These are phyloP conservation scores for Chaenocephalus aceratus DNA, from an alignment of 2,113 vertebrate species.

Conservation along the genomic window DNA sequence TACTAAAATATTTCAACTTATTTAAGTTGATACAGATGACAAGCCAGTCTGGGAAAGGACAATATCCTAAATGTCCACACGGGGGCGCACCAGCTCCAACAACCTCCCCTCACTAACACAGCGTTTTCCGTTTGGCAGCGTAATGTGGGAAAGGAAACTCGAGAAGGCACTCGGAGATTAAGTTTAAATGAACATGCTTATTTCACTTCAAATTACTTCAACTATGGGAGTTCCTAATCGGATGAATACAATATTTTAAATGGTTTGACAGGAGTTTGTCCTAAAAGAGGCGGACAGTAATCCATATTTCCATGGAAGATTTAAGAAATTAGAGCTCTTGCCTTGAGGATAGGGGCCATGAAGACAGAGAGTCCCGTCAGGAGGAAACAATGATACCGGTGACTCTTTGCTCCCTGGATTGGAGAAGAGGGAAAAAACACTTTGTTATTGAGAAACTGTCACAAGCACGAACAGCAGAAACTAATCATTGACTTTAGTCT, in stretches of 20 bases:
- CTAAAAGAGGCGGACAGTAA: conserved; percentile 68
- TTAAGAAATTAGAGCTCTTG: conserved; percentile 69
- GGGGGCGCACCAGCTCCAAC: conserved; percentile 50
- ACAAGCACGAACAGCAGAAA: not conserved
- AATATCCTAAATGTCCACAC: conserved; percentile 47
- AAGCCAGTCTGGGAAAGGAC: not conserved
- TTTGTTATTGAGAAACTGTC: not conserved
- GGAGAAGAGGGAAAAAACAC: conserved; percentile 16
- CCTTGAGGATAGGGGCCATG: conserved; percentile 98
- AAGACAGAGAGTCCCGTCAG: conserved; percentile 97
- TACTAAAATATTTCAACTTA: not conserved
- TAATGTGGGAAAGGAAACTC: conserved; percentile 62
- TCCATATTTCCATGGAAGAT: conserved; percentile 50
- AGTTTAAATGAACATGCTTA: conserved; percentile 54
- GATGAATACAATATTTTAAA: conserved; percentile 54
- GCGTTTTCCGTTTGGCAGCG: conserved; percentile 29
- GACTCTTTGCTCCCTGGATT: conserved; percentile 93
- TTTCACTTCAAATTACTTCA: conserved; percentile 70
- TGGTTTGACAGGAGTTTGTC: conserved; percentile 54
- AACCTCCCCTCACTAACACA: not conserved
- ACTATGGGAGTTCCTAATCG: conserved; percentile 52
- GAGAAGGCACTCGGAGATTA: conserved; percentile 59
- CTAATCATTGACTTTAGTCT: too few species aligned
- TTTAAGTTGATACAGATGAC: not conserved
- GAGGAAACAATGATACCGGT: conserved; percentile 92